Percentiles rank a stretch among this genome's conserved stretches.
Evolutionary conservation across 1,140 invertebrate species (phyloP).

Genomic region (Caenorhabditis elegans): WBcel235 BX284606.5:6583501-6584000

Average conservation of each 20-base stretch:
- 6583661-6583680: neutral
- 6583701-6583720: neutral
- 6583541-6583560: neutral
- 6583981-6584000: neutral
- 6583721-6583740: neutral
- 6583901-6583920: neutral
- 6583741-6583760: neutral
- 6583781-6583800: neutral
- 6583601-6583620: neutral
- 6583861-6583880: neutral
- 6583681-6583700: neutral
- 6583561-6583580: neutral
- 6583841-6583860: neutral
- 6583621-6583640: neutral
- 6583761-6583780: neutral
- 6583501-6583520: neutral
- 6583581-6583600: neutral
- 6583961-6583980: neutral
- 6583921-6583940: neutral
- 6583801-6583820: neutral
- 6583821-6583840: neutral
- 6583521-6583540: neutral
- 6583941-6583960: neutral
- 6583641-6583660: neutral
- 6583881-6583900: neutral